Evolutionary conservation across 2,113 vertebrate genomes (phyloP).

Genomic region (Xiphorhynchus elegans): DNA sequence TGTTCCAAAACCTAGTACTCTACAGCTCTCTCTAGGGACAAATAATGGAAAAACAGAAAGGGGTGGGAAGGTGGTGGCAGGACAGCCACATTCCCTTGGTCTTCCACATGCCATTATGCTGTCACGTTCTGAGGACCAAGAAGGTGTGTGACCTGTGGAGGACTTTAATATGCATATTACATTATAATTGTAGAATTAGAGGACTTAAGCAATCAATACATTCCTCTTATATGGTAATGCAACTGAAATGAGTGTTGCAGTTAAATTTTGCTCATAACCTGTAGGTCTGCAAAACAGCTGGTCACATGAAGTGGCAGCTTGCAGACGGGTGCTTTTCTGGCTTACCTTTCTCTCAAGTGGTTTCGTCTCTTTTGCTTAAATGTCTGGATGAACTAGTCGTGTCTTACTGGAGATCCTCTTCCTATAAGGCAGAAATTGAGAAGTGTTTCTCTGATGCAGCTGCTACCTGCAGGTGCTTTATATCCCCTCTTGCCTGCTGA

Average conservation of each 20-base stretch:
- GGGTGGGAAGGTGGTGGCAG: background rate
- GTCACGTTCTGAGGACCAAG: background rate
- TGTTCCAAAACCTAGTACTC: background rate
- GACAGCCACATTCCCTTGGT: background rate
- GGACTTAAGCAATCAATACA: background rate
- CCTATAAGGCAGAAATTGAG: background rate
- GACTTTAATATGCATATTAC: background rate
- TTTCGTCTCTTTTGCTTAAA: background rate
- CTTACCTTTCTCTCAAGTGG: background rate
- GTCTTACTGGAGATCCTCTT: background rate
- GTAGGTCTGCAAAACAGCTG: background rate
- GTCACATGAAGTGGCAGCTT: background rate
- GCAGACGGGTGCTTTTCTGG: background rate
- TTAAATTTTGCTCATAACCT: background rate
- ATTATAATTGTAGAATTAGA: background rate
- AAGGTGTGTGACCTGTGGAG: background rate
- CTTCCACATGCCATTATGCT: background rate
- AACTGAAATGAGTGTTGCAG: background rate
- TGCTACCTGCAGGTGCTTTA: background rate
- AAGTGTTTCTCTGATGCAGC: background rate
- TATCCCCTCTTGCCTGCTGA: background rate
- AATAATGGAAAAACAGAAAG: background rate
- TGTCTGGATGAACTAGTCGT: background rate
- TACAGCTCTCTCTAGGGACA: background rate
- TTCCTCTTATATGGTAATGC: background rate